phyloP scores from a whole-genome alignment of 2,888 invertebrate species.

The Meteorus colon region DNA sequence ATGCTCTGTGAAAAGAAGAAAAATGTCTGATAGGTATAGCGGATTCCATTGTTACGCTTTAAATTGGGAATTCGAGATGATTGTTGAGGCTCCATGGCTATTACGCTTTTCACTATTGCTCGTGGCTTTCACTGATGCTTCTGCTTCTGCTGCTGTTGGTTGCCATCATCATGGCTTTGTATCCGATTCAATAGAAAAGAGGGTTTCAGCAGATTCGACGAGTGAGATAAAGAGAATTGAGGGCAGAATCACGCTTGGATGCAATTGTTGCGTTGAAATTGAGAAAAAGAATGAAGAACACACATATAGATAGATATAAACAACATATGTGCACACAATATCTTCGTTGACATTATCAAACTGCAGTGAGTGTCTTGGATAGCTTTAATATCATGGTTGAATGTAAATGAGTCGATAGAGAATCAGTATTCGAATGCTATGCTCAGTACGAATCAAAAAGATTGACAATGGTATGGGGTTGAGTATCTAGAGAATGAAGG shows the following conservation, averaged over 20 bases:
- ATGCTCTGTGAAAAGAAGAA: constrained; percentile 71
- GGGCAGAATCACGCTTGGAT: constrained; percentile 10
- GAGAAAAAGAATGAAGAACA: background rate
- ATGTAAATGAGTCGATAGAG: constrained; percentile 16
- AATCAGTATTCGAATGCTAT: constrained; percentile 15
- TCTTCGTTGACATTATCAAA: constrained; percentile 1
- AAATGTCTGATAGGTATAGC: constrained; percentile 21
- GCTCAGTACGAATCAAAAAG: background rate
- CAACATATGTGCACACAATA: background rate
- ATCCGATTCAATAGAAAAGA: constrained; percentile 32
- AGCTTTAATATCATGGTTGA: background rate
- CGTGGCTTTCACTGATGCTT: constrained; percentile 5
- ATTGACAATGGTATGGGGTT: constrained; percentile 8
- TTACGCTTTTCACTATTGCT: constrained; percentile 2
- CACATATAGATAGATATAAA: background rate
- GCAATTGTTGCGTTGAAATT: constrained; percentile 18
- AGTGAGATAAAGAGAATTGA: constrained; percentile 19
- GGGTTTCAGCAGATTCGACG: constrained; percentile 27
- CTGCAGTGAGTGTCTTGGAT: background rate
- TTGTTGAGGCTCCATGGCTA: constrained; percentile 17
- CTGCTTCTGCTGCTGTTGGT: constrained; percentile 11
- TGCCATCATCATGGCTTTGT: constrained; percentile 25
- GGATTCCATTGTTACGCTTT: constrained; percentile 21
- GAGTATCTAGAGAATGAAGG: background rate
- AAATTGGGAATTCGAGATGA: constrained; percentile 25